Percentiles rank a stretch among this genome's conserved stretches.
Evolutionary conservation across 2,888 invertebrate genomes (phyloP).

Genomic region (Rhopalosiphum nymphaeae): DNA sequence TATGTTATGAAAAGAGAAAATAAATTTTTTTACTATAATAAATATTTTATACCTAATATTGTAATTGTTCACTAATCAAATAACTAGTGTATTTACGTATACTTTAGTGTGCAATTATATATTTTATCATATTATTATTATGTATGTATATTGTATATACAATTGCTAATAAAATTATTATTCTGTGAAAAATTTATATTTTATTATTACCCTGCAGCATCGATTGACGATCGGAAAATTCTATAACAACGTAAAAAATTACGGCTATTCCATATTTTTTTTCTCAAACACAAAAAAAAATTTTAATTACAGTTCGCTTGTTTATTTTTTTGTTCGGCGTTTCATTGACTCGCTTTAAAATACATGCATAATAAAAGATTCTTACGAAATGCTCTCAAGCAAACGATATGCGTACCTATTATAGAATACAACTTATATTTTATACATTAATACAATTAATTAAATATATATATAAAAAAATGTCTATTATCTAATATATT

Average conservation of each 20-base stretch:
- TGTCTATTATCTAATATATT: not conserved
- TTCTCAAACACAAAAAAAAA: not conserved
- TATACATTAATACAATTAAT: not conserved
- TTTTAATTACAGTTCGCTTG: not conserved
- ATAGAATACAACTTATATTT: not conserved
- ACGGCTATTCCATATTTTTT: not conserved
- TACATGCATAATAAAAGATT: not conserved
- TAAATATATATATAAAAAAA: not conserved
- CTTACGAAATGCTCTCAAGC: not conserved
- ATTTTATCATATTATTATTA: too few species aligned
- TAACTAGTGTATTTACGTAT: too few species aligned
- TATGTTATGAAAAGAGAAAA: too few species aligned
- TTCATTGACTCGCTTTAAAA: slow-evolving; percentile 1
- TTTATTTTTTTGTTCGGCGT: not conserved
- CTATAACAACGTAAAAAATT: not conserved
- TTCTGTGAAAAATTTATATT: not conserved
- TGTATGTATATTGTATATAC: too few species aligned
- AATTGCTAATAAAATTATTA: not conserved
- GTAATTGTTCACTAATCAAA: too few species aligned
- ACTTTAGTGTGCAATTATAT: not conserved
- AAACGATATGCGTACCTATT: not conserved
- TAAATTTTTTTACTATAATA: too few species aligned
- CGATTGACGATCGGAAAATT: not conserved
- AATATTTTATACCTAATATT: too few species aligned
- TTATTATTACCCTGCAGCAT: not conserved